phyloP scores from a whole-genome alignment of 2,888 invertebrate genomes.

The Carabus problematicus region DNA sequence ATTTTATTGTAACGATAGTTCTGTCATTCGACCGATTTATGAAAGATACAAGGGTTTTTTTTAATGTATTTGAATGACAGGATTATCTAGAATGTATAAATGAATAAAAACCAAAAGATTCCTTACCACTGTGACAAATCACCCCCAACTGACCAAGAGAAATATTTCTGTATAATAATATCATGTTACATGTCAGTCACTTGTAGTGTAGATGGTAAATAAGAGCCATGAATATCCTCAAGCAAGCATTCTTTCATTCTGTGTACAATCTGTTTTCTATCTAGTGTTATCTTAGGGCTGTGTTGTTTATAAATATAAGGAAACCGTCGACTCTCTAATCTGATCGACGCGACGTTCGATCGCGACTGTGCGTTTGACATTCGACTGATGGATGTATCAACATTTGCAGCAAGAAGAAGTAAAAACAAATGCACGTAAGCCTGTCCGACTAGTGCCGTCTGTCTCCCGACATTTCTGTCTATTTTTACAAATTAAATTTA shows the following conservation, averaged over 20 bases:
- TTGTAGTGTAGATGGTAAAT: neutral
- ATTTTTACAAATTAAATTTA: too few species aligned
- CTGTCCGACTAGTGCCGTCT: neutral
- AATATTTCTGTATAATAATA: constrained; percentile 31
- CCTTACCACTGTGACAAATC: constrained; percentile 42
- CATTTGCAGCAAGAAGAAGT: constrained; percentile 5
- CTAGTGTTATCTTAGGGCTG: constrained; percentile 38
- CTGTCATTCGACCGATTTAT: neutral
- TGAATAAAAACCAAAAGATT: constrained; percentile 36
- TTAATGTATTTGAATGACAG: constrained; percentile 23
- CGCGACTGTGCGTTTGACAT: neutral
- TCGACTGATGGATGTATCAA: constrained; percentile 29
- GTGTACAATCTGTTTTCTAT: constrained; percentile 29
- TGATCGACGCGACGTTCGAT: neutral
- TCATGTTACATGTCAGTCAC: constrained; percentile 36
- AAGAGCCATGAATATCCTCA: constrained; percentile 15
- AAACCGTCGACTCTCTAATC: constrained; percentile 8
- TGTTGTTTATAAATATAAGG: constrained; percentile 36
- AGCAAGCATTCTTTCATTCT: constrained; percentile 15
- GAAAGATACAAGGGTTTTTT: too few species aligned
- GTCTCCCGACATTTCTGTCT: too few species aligned
- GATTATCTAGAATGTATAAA: constrained; percentile 19
- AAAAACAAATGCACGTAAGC: constrained; percentile 28
- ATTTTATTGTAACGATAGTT: neutral
- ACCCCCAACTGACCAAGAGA: constrained; percentile 34